Base-by-base conservation (phyloP, 2,888 invertebrate genomes). In the Teinopalpus imperialis region DNA sequence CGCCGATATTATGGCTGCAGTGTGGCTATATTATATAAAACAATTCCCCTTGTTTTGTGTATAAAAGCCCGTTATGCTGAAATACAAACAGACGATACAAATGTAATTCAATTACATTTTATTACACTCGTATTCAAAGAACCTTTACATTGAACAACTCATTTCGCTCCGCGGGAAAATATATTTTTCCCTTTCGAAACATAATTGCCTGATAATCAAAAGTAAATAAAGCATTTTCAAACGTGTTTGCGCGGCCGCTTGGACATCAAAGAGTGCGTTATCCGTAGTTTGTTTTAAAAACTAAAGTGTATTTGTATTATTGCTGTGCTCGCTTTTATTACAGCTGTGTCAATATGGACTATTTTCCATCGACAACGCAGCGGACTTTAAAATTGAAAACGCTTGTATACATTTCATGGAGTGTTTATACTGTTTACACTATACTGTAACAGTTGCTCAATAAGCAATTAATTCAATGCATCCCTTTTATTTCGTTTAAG, bases 291-390 rank as follows among this genome's bases (percentile, higher is more conserved):
- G 12, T 44, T 45, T 45, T 37, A 39, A 45, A 45, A 37, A 44
- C 36, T 37, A 24, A 32, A 32, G 32, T 39, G 32, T 45, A 35
- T 36, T 43, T 43, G 34, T 43, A 29, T 43, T 36, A 36, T 29
- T 36, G 20, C 14, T 23, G 27, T 29, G 2, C 21, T 36, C 35
- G 36, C 9, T 50, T 51, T 48, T 50, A 43, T 29, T 32, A 32
- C 54, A 51, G 49, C 53, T 54, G 54, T 43, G 34, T 42, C 44
- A 49, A 54, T 41, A 39, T n/a, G 8, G 7, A 8, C 20, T 23
- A 31, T 39, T 39, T 45, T 12, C 20, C 30, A 9, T 21, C 14
- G 9, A 23, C 27, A 27, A 14, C 21, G 30, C 14, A 13, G 18
- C 30, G 21, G 29, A 35, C 9, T 29, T 35, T 35, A 29, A 35